These are phyloP conservation scores for Caradrina clavipalpis DNA, from an alignment of 2,888 invertebrate genomes.

Conservation along the genomic window DNA sequence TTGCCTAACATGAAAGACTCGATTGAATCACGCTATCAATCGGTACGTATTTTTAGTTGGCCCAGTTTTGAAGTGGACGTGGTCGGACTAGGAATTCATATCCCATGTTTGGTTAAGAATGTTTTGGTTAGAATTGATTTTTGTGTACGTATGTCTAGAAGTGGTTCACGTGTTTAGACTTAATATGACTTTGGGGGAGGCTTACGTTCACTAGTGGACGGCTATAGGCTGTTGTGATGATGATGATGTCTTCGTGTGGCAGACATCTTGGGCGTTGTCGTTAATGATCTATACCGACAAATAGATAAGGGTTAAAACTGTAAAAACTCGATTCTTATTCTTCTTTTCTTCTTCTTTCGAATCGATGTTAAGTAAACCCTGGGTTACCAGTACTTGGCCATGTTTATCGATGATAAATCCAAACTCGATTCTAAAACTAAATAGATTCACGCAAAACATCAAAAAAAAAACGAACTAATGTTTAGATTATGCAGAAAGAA, in stretches of 20 bases:
- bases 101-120: slow-evolving; percentile 40
- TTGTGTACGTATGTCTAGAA: slow-evolving; percentile 5
- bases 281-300: background rate
- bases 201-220: no score
- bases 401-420: no score
- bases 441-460: slow-evolving; percentile 5
- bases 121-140: slow-evolving; percentile 16
- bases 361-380: no score
- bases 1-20: slow-evolving; percentile 66
- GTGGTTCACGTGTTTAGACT: slow-evolving; percentile 4
- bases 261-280: background rate
- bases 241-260: background rate
- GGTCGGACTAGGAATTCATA: slow-evolving; percentile 33
- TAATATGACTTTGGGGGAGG: background rate
- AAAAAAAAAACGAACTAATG: slow-evolving; percentile 4
- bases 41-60: slow-evolving; percentile 49
- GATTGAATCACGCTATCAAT: slow-evolving; percentile 60
- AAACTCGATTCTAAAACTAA: background rate
- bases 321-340: no score
- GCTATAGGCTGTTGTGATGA: no score
- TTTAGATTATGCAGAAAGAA: background rate
- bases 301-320: background rate
- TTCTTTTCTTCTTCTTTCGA: no score
- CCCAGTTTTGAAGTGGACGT: slow-evolving; percentile 43
- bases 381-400: no score